phyloP scores from a whole-genome alignment of 2,113 vertebrate genomes.

The Microcebus tavaratra region DNA sequence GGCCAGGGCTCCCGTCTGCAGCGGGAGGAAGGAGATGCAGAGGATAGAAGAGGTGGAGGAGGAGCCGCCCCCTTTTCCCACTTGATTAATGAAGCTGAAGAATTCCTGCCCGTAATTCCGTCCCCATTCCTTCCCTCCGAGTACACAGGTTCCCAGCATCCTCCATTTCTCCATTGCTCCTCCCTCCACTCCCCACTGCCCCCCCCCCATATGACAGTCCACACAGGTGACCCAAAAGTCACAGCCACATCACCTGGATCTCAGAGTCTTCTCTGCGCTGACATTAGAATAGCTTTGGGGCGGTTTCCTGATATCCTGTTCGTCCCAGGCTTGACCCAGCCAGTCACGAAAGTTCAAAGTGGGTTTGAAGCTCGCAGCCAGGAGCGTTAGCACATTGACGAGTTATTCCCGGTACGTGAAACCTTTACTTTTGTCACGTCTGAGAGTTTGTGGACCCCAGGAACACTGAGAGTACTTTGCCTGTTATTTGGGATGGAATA shows the following conservation, averaged over 20 bases:
- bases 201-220: neutral
- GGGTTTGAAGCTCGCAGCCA: neutral
- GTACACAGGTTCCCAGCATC: neutral
- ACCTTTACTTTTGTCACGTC: neutral
- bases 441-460: neutral
- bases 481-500: neutral
- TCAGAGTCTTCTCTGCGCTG: neutral
- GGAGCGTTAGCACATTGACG: too few species aligned
- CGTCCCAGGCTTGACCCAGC: neutral
- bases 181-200: neutral
- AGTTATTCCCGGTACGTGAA: too few species aligned
- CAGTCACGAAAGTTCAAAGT: neutral
- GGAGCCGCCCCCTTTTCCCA: neutral
- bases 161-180: neutral
- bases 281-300: accelerated
- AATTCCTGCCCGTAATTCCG: accelerated
- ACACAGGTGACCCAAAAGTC: neutral
- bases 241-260: neutral
- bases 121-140: neutral
- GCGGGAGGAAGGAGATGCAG: neutral
- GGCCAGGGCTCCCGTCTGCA: accelerated
- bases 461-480: neutral
- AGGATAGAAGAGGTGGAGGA: too few species aligned
- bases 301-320: too few species aligned
- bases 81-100: too few species aligned